Evolutionary conservation across 2,113 vertebrate genomes (phyloP), one percentile per base, ranked within the genome.

Genomic region (Muntiacus reevesi): DNA sequence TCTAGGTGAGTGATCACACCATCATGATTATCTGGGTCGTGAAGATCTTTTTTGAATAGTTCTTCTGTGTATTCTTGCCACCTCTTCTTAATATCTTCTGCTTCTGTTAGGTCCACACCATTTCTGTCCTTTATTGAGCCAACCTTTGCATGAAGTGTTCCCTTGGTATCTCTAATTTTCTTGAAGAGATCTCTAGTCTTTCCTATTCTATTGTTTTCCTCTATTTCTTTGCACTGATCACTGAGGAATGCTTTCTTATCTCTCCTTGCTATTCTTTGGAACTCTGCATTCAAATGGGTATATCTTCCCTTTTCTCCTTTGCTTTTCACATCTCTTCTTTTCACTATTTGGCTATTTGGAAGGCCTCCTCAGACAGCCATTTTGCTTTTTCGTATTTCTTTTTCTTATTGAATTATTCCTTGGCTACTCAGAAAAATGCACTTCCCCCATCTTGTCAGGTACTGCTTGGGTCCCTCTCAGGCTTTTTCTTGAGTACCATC

Each of bases 381-480:
- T 74, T 40, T 74, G 67, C 36, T 40, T 74, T 25, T 74, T 25
- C 40, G 5, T 36, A 74, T 74, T 74, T 23, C 2, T 67, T 67
- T 71, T 92, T 92, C 57, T 85, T 19, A 64, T 8, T 74, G 55
- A 83, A 16, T 47, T 87, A 36, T 82, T 76, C 14, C n/a, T 88
- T 84, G 45, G 27, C 36, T 57, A 27, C 2, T 40, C 47, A 25
- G 43, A 64, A 94, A 93, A 60, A 47, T 33, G 14, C 3, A 21
- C 2, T 15, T 87, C 7, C 25, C 17, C n/a, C 12, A 67, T 28
- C 16, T 25, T 60, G 16, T 40, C 79, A 87, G 40, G 11, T 14
- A n/a, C 36, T 10, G 11, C 55, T 6, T 40, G 25, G 52, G 27
- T 92, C 36, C 19, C 36, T 59, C 62, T 60, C 4, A 8, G 60